These are phyloP conservation scores for Bombus affinis DNA, from an alignment of 1,140 invertebrate genomes.

Conservation along the genomic window DNA sequence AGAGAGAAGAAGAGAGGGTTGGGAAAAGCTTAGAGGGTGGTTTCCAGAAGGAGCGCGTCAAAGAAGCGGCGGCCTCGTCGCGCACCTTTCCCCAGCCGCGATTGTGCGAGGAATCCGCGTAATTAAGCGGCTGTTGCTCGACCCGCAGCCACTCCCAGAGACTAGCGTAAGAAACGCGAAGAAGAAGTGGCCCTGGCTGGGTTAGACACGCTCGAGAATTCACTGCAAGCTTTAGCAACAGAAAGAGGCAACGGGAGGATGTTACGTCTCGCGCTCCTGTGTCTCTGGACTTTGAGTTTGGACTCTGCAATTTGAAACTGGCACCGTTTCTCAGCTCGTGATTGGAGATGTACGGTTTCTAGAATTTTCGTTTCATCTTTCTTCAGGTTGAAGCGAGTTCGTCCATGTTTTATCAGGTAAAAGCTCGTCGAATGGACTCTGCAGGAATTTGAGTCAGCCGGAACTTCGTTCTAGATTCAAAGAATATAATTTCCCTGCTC, in stretches of 20 bases:
- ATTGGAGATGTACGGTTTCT: no score
- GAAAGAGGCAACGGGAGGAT: not conserved
- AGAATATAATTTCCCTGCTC: no score
- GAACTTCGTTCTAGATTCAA: no score
- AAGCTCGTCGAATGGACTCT: no score
- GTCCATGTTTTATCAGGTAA: no score
- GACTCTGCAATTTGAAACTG: no score
- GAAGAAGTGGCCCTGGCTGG: conserved; percentile 27
- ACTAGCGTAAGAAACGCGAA: conserved; percentile 56
- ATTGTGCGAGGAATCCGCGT: conserved; percentile 53
- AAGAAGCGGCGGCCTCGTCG: conserved; percentile 53
- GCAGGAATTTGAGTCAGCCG: no score
- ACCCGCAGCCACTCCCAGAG: conserved; percentile 54
- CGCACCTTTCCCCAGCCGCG: conserved; percentile 44
- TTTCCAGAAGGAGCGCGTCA: conserved; percentile 53
- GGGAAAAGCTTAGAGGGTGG: conserved; percentile 27
- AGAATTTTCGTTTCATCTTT: no score
- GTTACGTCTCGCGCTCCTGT: not conserved
- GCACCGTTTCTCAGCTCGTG: no score
- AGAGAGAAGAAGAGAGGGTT: no score
- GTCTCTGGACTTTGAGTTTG: not conserved
- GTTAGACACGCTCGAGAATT: conserved; percentile 42
- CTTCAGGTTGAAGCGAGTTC: no score
- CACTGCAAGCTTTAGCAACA: not conserved
- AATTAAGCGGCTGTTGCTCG: conserved; percentile 69